phyloP scores from a whole-genome alignment of 2,113 vertebrate species.

The Campylorhamphus procurvoides region DNA sequence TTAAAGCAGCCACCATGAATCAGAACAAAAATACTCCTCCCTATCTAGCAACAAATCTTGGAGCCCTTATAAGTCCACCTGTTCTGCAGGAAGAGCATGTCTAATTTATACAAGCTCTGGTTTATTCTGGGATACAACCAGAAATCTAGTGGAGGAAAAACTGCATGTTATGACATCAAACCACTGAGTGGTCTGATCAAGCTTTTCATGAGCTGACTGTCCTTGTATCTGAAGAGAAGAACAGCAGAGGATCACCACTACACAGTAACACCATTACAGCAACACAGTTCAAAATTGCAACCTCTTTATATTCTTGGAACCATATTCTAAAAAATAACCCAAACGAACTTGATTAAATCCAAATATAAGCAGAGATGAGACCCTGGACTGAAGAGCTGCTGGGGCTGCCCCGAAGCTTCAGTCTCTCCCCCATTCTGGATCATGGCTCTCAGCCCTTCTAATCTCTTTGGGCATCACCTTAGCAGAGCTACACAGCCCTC shows the following conservation, averaged over 20 bases:
- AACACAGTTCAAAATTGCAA: background rate
- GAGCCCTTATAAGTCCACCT: background rate
- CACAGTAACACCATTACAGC: background rate
- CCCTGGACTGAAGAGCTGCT: background rate
- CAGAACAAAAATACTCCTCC: background rate
- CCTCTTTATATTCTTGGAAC: background rate
- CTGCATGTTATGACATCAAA: background rate
- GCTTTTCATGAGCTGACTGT: background rate
- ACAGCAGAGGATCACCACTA: background rate
- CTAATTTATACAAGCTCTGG: background rate
- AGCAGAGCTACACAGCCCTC: background rate
- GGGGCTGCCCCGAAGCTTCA: background rate
- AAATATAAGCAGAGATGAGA: background rate
- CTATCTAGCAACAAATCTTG: background rate
- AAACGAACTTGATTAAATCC: background rate
- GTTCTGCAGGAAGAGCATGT: background rate
- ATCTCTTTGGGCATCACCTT: background rate
- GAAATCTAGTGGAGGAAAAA: background rate
- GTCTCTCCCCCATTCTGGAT: background rate
- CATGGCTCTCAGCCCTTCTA: accelerated
- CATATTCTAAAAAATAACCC: background rate
- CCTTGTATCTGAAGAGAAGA: accelerated
- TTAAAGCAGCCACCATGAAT: background rate
- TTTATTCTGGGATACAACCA: background rate
- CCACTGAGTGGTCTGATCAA: background rate